Evolutionary conservation across 2,888 invertebrate genomes (phyloP).

Genomic region (Hirudinaria manillensis): DNA sequence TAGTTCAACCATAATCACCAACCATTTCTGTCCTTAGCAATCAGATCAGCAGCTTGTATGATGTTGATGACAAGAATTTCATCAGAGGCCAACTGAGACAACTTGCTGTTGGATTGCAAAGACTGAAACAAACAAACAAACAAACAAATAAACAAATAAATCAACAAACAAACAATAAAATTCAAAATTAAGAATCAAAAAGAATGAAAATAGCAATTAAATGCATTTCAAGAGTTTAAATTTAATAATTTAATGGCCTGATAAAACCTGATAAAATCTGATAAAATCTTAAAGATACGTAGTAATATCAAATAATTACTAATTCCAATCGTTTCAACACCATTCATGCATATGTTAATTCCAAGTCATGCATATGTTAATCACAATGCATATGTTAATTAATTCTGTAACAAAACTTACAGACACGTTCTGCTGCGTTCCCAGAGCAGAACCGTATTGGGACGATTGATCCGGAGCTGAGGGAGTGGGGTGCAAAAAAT

Average conservation of each 20-base stretch:
- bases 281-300: too few relatives aligned
- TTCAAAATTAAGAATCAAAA: not conserved
- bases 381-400: too few relatives aligned
- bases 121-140: not conserved
- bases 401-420: too few relatives aligned
- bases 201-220: not conserved
- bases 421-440: not conserved
- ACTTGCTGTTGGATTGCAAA: conserved; percentile 19
- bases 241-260: not conserved
- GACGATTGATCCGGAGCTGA: not conserved
- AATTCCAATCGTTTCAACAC: too few relatives aligned
- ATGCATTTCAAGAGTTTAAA: not conserved
- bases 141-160: not conserved
- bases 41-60: conserved; percentile 56
- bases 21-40: conserved; percentile 59
- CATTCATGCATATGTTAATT: too few relatives aligned
- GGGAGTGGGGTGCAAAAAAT: too few relatives aligned
- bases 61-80: conserved; percentile 57
- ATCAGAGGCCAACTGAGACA: conserved; percentile 36
- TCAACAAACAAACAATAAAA: not conserved
- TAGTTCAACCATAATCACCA: too few relatives aligned
- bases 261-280: too few relatives aligned
- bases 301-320: too few relatives aligned
- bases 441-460: not conserved
- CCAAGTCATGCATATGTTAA: too few relatives aligned